Percentiles rank a stretch among this genome's conserved stretches.
phyloP scores from a whole-genome alignment of 2,888 invertebrate species.

The Mythimna impura region DNA sequence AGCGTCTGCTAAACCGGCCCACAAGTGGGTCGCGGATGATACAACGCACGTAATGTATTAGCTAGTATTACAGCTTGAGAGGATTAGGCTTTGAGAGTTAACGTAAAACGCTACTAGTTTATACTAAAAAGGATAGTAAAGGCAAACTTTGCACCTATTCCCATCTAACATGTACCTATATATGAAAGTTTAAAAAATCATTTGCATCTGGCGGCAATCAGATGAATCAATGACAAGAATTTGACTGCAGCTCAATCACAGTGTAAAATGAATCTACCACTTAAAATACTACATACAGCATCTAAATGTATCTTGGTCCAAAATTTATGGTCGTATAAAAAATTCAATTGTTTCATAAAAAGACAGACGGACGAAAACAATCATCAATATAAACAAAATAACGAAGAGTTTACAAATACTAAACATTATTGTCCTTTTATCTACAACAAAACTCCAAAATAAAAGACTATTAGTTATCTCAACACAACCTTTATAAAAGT shows the following conservation, averaged over 20 bases:
- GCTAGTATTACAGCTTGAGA: conserved; percentile 10
- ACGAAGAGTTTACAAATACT: neutral
- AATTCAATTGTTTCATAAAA: no score
- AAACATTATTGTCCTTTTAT: neutral
- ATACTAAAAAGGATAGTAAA: conserved; percentile 4
- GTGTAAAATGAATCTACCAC: no score
- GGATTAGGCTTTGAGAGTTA: neutral
- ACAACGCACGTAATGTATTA: conserved; percentile 50
- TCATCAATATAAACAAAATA: neutral
- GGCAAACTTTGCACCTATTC: neutral
- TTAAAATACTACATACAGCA: neutral
- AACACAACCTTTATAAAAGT: neutral
- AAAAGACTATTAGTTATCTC: no score
- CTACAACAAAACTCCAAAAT: neutral
- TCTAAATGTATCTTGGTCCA: neutral
- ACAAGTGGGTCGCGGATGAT: conserved; percentile 70
- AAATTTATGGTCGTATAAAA: neutral
- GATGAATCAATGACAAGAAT: no score
- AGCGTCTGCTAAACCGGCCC: conserved; percentile 63
- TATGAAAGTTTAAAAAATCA: no score
- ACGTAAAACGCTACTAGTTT: conserved; percentile 1
- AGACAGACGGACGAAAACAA: neutral
- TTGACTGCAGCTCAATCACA: no score
- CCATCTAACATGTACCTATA: neutral
- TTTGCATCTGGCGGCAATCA: no score